These are phyloP conservation scores for Sapayoa aenigma DNA, from an alignment of 2,113 vertebrate species.

Conservation along the genomic window DNA sequence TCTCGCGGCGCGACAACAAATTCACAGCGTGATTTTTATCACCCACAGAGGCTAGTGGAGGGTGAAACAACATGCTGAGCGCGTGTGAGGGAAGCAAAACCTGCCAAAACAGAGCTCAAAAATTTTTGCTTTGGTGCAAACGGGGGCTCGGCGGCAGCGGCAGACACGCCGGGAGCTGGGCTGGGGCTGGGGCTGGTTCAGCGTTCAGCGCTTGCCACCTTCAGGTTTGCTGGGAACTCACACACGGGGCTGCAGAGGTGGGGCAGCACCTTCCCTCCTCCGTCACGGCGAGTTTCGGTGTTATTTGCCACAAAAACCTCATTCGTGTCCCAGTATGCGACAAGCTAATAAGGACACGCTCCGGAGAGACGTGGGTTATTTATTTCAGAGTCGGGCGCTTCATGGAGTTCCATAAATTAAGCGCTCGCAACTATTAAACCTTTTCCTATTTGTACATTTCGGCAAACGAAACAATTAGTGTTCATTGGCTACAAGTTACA, in stretches of 20 bases:
- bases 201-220: slow-evolving; percentile 66
- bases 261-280: not conserved
- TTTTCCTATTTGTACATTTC: not conserved
- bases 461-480: not conserved
- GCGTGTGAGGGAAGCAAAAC: not conserved
- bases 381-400: not conserved
- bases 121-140: not conserved
- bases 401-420: not conserved
- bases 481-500: not conserved
- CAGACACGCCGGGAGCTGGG: not conserved
- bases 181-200: rapidly evolving
- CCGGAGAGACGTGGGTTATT: not conserved
- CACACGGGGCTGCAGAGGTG: not conserved
- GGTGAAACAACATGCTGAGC: not conserved
- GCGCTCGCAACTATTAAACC: not conserved
- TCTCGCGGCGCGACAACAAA: not conserved
- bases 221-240: slow-evolving; percentile 51
- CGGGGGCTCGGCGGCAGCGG: not conserved
- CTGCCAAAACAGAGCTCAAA: rapidly evolving
- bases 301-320: not conserved
- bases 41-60: rapidly evolving
- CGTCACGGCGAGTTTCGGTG: not conserved
- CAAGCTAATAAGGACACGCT: rapidly evolving
- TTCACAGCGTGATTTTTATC: not conserved
- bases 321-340: not conserved